These are phyloP conservation scores for Drosophila falleni DNA, from an alignment of 2,888 invertebrate species.

Conservation along the genomic window DNA sequence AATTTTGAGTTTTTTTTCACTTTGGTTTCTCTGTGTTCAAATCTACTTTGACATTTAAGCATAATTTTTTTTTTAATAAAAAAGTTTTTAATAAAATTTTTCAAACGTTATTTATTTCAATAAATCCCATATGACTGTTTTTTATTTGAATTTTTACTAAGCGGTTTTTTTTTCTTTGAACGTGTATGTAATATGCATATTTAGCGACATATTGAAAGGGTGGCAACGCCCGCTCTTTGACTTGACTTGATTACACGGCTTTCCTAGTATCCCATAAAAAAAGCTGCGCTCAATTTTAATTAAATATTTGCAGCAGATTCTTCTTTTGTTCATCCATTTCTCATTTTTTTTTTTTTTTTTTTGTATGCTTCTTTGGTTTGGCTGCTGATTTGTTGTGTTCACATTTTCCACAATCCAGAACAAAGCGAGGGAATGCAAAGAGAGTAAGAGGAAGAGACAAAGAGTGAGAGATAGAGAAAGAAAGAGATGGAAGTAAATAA, in stretches of 20 bases:
- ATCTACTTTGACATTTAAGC: neutral
- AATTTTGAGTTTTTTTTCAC: neutral
- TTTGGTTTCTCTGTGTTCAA: neutral
- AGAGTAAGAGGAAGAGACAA: neutral
- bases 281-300: constrained; percentile 57
- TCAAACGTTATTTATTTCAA: too few species aligned
- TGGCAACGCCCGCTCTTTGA: constrained; percentile 29
- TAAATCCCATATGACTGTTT: neutral
- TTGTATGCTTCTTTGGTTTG: neutral
- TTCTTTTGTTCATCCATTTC: constrained; percentile 13
- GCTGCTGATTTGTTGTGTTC: constrained; percentile 43
- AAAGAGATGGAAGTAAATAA: constrained; percentile 6
- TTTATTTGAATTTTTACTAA: neutral
- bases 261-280: constrained; percentile 1
- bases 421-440: constrained; percentile 1
- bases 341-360: neutral
- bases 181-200: neutral
- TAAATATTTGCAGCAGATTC: constrained; percentile 59
- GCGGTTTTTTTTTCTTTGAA: neutral
- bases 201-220: constrained; percentile 16
- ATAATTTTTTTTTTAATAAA: neutral
- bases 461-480: neutral
- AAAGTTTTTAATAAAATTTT: neutral
- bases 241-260: constrained; percentile 7
- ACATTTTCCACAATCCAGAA: constrained; percentile 16